Percentiles rank a stretch among this genome's conserved stretches.
phyloP scores from a whole-genome alignment of 2,113 vertebrate genomes.

The Micronycteris hirsuta region DNA sequence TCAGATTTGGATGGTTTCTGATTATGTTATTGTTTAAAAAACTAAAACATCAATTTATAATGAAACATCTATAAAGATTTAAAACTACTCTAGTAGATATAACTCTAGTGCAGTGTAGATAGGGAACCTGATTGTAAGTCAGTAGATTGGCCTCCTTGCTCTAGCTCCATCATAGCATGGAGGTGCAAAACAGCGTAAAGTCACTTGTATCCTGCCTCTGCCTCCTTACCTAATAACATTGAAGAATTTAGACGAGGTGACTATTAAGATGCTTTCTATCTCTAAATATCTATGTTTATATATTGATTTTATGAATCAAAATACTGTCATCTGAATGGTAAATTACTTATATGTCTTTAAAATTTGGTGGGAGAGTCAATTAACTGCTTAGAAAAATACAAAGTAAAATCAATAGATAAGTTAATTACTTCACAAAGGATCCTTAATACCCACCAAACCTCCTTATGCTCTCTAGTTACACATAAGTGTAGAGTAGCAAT shows the following conservation, averaged over 20 bases:
- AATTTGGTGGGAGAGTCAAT: neutral
- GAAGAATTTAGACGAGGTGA: neutral
- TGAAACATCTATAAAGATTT: neutral
- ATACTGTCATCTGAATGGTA: neutral
- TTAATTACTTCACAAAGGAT: neutral
- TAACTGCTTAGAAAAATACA: neutral
- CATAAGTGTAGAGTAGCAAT: neutral
- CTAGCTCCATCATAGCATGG: fast-evolving
- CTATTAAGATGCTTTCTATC: neutral
- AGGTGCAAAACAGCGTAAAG: neutral
- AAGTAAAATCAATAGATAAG: neutral
- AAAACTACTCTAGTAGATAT: neutral
- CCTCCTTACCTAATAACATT: neutral
- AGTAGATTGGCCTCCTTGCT: neutral
- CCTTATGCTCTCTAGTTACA: neutral
- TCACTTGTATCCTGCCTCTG: neutral
- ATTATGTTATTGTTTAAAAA: neutral
- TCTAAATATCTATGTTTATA: neutral
- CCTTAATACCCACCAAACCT: neutral
- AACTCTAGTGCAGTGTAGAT: neutral
- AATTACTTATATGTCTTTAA: neutral
- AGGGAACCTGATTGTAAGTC: neutral
- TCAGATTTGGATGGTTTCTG: neutral
- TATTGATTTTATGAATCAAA: neutral
- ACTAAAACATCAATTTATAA: neutral